phyloP scores from a whole-genome alignment of 2,113 vertebrate genomes.

The Calonectris borealis region DNA sequence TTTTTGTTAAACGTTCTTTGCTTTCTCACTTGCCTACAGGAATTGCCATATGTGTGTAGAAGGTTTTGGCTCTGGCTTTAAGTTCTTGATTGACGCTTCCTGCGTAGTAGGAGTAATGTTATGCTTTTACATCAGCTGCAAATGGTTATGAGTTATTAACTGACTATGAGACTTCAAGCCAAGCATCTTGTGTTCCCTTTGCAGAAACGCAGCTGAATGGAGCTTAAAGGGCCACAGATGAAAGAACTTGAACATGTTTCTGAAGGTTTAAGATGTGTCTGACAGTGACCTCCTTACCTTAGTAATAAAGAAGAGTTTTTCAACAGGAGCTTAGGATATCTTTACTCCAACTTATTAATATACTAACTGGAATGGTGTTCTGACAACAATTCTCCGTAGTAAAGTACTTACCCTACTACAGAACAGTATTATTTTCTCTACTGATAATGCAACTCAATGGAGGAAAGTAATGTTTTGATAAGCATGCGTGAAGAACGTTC shows the following conservation, averaged over 20 bases:
- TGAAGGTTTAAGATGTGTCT: constrained; percentile 69
- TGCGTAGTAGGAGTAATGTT: constrained; percentile 39
- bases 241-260: constrained; percentile 71
- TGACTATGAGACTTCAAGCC: constrained; percentile 83
- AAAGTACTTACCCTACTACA: constrained; percentile 53
- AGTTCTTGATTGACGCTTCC: background rate
- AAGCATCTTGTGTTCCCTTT: constrained; percentile 94
- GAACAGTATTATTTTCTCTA: constrained; percentile 63
- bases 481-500: constrained; percentile 86
- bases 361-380: constrained; percentile 58
- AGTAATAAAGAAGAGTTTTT: constrained; percentile 66
- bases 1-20: background rate
- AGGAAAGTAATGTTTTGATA: constrained; percentile 80
- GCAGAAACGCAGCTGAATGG: constrained; percentile 82
- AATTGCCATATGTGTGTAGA: background rate
- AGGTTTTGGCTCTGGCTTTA: background rate
- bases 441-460: constrained; percentile 90
- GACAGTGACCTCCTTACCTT: constrained; percentile 64
- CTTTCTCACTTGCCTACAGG: background rate
- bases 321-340: constrained; percentile 62
- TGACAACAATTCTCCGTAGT: constrained; percentile 33
- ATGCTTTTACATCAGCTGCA: constrained; percentile 67
- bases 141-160: constrained; percentile 75
- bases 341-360: constrained; percentile 56
- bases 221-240: constrained; percentile 73